A percentile compares a stretch with the other conserved stretches of the same genome.
These are phyloP conservation scores for Accipiter cooperii DNA, from an alignment of 2,113 vertebrate genomes.

Conservation along the genomic window DNA sequence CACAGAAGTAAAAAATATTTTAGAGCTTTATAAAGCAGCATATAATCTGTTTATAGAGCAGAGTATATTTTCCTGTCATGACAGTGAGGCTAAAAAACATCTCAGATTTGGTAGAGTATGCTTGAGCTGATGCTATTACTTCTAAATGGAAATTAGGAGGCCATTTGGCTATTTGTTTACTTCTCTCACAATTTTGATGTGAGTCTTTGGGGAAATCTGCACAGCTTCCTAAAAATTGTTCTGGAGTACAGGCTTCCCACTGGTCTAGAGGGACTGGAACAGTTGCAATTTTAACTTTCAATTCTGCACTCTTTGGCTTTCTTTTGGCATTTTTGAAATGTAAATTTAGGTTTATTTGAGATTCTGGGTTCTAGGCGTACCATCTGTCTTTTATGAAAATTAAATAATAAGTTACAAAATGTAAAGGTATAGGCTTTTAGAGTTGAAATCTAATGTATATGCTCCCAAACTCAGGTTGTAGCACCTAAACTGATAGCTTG, in stretches of 20 bases:
- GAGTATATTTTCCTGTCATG: conserved; percentile 26
- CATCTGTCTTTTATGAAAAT: not conserved
- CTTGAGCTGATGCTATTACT: not conserved
- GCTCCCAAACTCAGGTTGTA: not conserved
- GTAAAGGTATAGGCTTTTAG: not conserved
- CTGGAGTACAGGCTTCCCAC: not conserved
- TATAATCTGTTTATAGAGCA: conserved; percentile 11
- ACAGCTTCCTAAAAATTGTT: not conserved
- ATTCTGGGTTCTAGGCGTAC: not conserved
- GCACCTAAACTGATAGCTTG: not conserved
- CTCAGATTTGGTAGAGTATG: not conserved
- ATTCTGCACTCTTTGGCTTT: not conserved
- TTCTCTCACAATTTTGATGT: not conserved
- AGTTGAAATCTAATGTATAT: not conserved
- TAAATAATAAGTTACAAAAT: not conserved
- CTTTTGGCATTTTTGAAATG: not conserved
- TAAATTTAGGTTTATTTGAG: not conserved
- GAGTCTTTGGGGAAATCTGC: not conserved
- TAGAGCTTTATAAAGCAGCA: conserved; percentile 23
- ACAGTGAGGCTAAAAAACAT: conserved; percentile 4
- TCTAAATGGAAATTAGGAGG: not conserved
- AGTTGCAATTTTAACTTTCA: not conserved
- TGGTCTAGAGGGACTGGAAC: not conserved
- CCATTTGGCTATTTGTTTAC: not conserved
- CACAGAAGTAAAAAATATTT: conserved; percentile 30